phyloP scores from a whole-genome alignment of 1,140 invertebrate species.

The Copidosoma floridanum region DNA sequence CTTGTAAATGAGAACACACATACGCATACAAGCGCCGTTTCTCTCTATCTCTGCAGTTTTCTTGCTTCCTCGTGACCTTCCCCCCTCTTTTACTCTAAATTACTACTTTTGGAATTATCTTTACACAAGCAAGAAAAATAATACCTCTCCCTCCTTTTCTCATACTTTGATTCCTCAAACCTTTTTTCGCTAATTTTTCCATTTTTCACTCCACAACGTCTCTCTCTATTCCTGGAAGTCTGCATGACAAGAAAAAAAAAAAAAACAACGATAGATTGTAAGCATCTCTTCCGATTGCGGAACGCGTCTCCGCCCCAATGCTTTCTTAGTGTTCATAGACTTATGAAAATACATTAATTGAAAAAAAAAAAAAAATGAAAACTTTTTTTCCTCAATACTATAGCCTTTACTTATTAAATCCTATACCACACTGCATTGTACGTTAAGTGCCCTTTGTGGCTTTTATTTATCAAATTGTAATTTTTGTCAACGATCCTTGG shows the following conservation, averaged over 20 bases:
- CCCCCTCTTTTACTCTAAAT: not conserved
- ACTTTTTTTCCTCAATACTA: too few species aligned
- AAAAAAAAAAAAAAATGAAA: not conserved
- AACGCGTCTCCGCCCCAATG: constrained; percentile 40
- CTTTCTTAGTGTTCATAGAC: constrained; percentile 56
- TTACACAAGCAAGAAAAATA: constrained; percentile 30
- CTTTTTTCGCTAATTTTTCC: not conserved
- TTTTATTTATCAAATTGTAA: too few species aligned
- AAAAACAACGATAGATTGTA: constrained; percentile 35
- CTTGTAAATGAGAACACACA: constrained; percentile 7
- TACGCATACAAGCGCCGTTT: too few species aligned
- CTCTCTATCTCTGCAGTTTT: not conserved
- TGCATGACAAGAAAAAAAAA: constrained; percentile 31
- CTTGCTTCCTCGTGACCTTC: not conserved
- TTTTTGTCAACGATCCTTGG: too few species aligned
- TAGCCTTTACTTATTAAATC: too few species aligned
- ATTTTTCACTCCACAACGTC: constrained; percentile 15
- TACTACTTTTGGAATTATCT: constrained; percentile 24
- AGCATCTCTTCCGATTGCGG: constrained; percentile 46
- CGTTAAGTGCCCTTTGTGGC: too few species aligned
- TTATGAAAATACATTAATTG: constrained; percentile 36
- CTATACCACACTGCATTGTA: too few species aligned
- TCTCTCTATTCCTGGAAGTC: constrained; percentile 35
- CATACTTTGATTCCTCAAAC: not conserved
- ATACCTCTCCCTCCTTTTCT: not conserved